Base-by-base conservation (phyloP, 2,113 vertebrate species). In the Euleptes europaea region DNA sequence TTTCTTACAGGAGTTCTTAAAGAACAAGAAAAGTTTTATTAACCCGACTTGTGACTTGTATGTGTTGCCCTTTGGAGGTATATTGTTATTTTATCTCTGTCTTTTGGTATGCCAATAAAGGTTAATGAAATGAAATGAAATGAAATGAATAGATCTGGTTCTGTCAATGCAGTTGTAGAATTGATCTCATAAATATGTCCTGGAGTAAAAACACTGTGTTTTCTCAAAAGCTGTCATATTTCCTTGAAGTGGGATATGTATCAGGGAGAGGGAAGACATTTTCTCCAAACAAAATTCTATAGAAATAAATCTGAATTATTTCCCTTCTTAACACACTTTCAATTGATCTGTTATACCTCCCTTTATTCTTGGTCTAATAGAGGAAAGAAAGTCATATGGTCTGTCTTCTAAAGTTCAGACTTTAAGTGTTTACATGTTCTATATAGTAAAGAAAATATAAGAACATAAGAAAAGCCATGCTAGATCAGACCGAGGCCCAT, bases 231-330 rank as follows among this genome's bases (percentile, higher is more conserved):
- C 19, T 63, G 13, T 23, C 44, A 38, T 69, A 5, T 70, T 73
- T 49, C 33, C 73, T 12, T 73, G 26, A 70, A 3, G 26, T 38
- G 26, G 9, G 33, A 42, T 10, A 35, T 71, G 40, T 31, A 7
- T 44, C 40, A 21, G 51, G 38, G 3, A 8, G 75, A 42, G 85
- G 19, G 40, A 57, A 86, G 44, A 31, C 15, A 49, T 67, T 74
- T 84, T 42, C 89, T 40, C 60, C 54, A 72, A 77, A 54, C 19
- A 84, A 66, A 11, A 74, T 65, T 12, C 54, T 47, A 23, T 35
- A 67, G 33, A 9, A 84, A 84, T 40, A 40, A 83, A 75, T 49
- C 60, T 66, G 19, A 82, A 51, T 23, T 83, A 2, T 33, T 74
- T 82, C 5, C 21, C 31, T 60, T 42, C 38, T 74, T 17, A 60